Base-by-base conservation (phyloP, 1,140 invertebrate species). In the Propsilocerus akamusi region DNA sequence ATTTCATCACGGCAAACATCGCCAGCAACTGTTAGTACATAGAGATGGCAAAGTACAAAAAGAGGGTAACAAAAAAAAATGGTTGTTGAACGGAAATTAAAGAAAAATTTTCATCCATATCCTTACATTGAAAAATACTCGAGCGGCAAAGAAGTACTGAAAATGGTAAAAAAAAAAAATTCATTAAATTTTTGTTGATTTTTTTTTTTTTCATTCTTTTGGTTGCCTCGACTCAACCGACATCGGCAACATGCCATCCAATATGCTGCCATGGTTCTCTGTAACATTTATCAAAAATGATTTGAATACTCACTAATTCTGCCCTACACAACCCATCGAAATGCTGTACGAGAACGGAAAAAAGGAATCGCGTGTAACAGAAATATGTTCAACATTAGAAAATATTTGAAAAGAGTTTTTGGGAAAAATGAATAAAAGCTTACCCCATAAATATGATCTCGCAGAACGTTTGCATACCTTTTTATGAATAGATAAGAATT, bases 401-500 rank as follows among this genome's bases (percentile, higher is more conserved):
- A n/a, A n/a, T n/a, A n/a, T n/a, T n/a, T n/a, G n/a, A n/a, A n/a
- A n/a, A n/a, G n/a, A n/a, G n/a, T n/a, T 34, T 34, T 34, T 34
- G 5, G 11, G n/a, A n/a, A 10, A n/a, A 24, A 11, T 3, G 25
- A 25, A 25, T 26, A 22, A 22, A 14, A 48, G 58, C 61, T 64
- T 56, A 71, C 69, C 57, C 60, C 63, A 53, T 72, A 71, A 48
- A 72, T 65, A 54, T 72, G 69, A 55, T 72, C 69, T 51, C 69
- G 56, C n/a, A 72, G 57, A 2, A 72, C 66, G 52, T 72, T 72
- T 0, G 68, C 69, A 53, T 72, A n/a, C n/a, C n/a, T n/a, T n/a
- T n/a, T n/a, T n/a, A n/a, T n/a, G n/a, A n/a, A n/a, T n/a, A n/a
- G n/a, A n/a, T n/a, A n/a, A n/a, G n/a, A n/a, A n/a, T n/a, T n/a